Conservation (phyloP, 37 sponge, comb jelly and placozoan genomes). For the Aplysina aerophoba region DNA sequence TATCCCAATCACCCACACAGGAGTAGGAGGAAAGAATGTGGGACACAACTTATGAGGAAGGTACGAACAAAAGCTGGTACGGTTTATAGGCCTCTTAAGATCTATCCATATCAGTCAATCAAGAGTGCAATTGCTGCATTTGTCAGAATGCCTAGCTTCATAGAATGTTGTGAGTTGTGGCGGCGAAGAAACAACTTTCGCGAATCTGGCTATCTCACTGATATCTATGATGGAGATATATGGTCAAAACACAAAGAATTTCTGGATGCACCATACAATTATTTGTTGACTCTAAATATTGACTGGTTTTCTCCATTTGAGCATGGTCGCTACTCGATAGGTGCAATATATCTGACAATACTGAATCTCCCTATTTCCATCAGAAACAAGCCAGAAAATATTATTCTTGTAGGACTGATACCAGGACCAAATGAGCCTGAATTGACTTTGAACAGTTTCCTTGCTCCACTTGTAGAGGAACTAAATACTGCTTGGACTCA, state of each 20-base stretch:
- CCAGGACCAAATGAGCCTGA: conserved; percentile 54
- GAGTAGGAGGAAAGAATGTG: neutral
- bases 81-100: conserved; percentile 16
- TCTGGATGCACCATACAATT: conserved; percentile 5
- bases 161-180: conserved; percentile 55
- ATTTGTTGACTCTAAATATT: conserved; percentile 39
- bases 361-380: conserved; percentile 36
- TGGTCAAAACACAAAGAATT: conserved; percentile 34
- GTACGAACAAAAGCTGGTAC: conserved; percentile 5
- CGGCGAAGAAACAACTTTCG: neutral
- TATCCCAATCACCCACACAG: conserved; percentile 44
- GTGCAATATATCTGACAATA: conserved; percentile 44
- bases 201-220: neutral
- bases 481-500: neutral
- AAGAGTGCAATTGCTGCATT: conserved; percentile 9
- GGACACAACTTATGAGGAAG: conserved; percentile 28
- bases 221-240: conserved; percentile 37
- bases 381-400: conserved; percentile 45
- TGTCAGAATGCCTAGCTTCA: conserved; percentile 20
- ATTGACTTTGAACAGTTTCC: conserved; percentile 12
- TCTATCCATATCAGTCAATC: conserved; percentile 34
- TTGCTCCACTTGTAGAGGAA: conserved; percentile 39
- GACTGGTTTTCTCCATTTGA: conserved; percentile 64
- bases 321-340: conserved; percentile 38
- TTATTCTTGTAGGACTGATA: conserved; percentile 42